These are phyloP conservation scores for Ferdinandea cuprea DNA, from an alignment of 2,888 invertebrate species.

Conservation along the genomic window DNA sequence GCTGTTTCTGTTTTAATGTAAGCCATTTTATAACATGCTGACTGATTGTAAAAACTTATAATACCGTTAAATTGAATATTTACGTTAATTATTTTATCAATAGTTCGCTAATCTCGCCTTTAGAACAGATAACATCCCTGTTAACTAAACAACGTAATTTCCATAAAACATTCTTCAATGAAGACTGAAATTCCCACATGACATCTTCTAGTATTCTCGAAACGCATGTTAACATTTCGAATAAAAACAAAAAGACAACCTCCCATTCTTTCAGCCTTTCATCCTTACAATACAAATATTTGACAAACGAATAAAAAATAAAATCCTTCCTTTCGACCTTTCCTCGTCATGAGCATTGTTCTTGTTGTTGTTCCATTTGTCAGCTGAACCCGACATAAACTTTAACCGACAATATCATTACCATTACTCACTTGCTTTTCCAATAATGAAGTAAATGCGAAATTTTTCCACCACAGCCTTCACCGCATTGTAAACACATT, in stretches of 20 bases:
- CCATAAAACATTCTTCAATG: constrained; percentile 9
- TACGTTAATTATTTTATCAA: too few species aligned
- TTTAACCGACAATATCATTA: constrained; percentile 38
- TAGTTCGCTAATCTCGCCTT: too few species aligned
- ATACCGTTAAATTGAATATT: too few species aligned
- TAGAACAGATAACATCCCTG: too few species aligned
- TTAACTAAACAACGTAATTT: constrained; percentile 1
- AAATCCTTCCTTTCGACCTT: constrained; percentile 31
- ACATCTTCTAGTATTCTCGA: constrained; percentile 23
- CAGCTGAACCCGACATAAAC: constrained; percentile 20
- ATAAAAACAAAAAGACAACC: constrained; percentile 7
- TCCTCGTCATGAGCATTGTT: not conserved
- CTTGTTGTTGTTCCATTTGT: constrained; percentile 40
- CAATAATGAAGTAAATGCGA: constrained; percentile 48
- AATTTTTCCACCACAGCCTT: constrained; percentile 1
- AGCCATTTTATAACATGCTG: too few species aligned
- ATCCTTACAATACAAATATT: constrained; percentile 31
- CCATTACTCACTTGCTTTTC: constrained; percentile 34
- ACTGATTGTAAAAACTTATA: too few species aligned
- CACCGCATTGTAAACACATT: constrained; percentile 9
- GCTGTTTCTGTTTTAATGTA: too few species aligned
- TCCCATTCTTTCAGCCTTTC: not conserved
- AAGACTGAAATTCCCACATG: constrained; percentile 25
- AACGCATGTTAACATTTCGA: constrained; percentile 20
- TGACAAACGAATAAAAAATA: constrained; percentile 34